Base-by-base conservation (phyloP, 2,113 vertebrate species). In the Aspidoscelis tigris region DNA sequence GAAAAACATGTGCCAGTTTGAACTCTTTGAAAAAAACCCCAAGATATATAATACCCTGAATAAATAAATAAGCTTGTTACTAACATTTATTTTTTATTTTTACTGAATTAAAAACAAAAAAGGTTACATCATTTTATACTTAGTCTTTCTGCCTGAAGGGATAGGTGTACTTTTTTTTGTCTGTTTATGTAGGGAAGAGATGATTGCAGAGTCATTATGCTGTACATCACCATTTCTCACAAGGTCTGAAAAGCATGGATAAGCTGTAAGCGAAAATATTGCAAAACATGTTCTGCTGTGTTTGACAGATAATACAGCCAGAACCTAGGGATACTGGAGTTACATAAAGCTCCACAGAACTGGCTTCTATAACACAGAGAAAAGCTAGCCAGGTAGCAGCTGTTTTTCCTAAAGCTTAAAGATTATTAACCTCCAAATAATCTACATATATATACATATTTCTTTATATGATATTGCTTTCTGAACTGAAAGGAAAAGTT, bases 291-390 rank as follows among this genome's bases (percentile, higher is more conserved):
- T 76, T 86, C 6, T 58, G 53, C 70, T 84, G 44, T 85, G 33
- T 89, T 84, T 89, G 87, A 84, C 88, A 86, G 88, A 87, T 94
- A 92, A 91, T 82, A 82, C 82, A 83, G 43, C 68, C 76, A 86
- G 83, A 89, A 71, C 75, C 43, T 78, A 33, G 81, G 86, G 89
- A 88, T 79, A 33, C 89, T n/a, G 89, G 83, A 87, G 84, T 80
- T 91, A 78, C 89, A 41, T 81, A 91, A 81, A 88, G 73, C 88
- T 90, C 85, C 89, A 76, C 68, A 92, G 64, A 90, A 87, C 80
- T 80, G 91, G 81, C 76, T 77, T 87, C 81, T 90, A 58, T 84
- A 88, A 92, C 91, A 82, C 64, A 88, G 66, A 1, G 33, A 33
- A 78, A 81, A 43, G 47, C 2, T 76, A 88, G 43, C 2, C 77